phyloP scores from a whole-genome alignment of 2,888 invertebrate species.

The Caenorhabditis sp. region DNA sequence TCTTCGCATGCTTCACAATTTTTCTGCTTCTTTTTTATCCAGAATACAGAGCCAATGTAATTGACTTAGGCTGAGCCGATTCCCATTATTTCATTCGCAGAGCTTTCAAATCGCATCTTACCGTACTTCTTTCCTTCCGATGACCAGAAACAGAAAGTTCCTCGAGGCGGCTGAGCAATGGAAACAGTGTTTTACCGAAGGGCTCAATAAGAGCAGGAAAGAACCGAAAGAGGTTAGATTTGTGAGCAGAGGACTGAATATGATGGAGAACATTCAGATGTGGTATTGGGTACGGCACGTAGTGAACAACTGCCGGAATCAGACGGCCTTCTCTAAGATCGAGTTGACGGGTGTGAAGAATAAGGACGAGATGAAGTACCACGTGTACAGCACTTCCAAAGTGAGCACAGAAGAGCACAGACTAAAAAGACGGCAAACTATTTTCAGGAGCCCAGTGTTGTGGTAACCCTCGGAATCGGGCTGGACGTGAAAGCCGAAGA shows the following conservation, averaged over 20 bases:
- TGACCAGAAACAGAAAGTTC: slow-evolving; percentile 24
- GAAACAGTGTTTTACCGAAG: slow-evolving; percentile 26
- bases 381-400: slow-evolving; percentile 32
- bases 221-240: slow-evolving; percentile 38
- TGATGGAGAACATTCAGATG: too few relatives aligned
- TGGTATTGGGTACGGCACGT: slow-evolving; percentile 36
- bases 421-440: not conserved
- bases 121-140: slow-evolving; percentile 21
- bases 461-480: slow-evolving; percentile 38
- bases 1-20: slow-evolving; percentile 20
- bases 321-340: slow-evolving; percentile 36
- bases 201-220: slow-evolving; percentile 29
- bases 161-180: slow-evolving; percentile 34
- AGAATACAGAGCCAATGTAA: slow-evolving; percentile 13
- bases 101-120: not conserved
- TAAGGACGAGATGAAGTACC: slow-evolving; percentile 51
- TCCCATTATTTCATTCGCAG: not conserved
- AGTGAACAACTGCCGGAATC: slow-evolving; percentile 28
- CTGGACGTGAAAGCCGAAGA: slow-evolving; percentile 44
- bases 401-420: not conserved
- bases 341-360: slow-evolving; percentile 50
- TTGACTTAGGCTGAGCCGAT: not conserved
- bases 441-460: slow-evolving; percentile 19
- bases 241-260: too few relatives aligned
- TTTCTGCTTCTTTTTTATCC: slow-evolving; percentile 31